phyloP scores from a whole-genome alignment of 2,797 vertebrate species.

The Xenopus petersii region DNA sequence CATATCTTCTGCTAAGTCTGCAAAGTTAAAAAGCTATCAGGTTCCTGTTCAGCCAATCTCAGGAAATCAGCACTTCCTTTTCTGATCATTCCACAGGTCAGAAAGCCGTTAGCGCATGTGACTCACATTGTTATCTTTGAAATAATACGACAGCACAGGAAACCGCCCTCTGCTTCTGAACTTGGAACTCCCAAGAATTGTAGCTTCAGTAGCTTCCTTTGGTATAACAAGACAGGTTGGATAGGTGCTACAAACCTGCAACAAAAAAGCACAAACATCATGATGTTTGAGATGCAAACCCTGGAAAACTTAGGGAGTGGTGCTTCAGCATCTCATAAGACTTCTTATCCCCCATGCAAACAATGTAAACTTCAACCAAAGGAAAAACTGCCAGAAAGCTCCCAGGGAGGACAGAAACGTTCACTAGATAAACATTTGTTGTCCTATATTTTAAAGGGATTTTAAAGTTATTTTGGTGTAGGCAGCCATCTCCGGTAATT shows the following conservation, averaged over 20 bases:
- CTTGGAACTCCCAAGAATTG: slow-evolving; percentile 71
- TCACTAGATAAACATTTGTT: too few species aligned
- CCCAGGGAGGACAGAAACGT: too few species aligned
- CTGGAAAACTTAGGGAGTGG: too few species aligned
- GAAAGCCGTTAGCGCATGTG: slow-evolving; percentile 1
- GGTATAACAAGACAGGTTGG: slow-evolving; percentile 69
- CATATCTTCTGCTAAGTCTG: too few species aligned
- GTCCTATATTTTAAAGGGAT: too few species aligned
- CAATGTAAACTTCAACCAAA: too few species aligned
- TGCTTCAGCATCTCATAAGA: too few species aligned
- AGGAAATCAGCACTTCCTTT: slow-evolving; percentile 24
- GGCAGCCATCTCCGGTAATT: too few species aligned
- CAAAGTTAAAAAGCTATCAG: background rate
- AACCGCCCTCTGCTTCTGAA: slow-evolving; percentile 77
- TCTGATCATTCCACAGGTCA: background rate
- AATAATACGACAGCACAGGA: slow-evolving; percentile 74
- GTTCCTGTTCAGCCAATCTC: slow-evolving; percentile 25
- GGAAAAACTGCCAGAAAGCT: too few species aligned
- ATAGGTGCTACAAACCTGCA: slow-evolving; percentile 73
- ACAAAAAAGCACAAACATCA: background rate
- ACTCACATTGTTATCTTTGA: slow-evolving; percentile 73
- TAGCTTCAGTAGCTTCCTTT: slow-evolving; percentile 61
- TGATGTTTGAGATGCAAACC: too few species aligned
- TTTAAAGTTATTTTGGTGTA: too few species aligned
- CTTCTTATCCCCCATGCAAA: too few species aligned